Percentiles rank a stretch among this genome's conserved stretches.
Evolutionary conservation across 2,797 vertebrate genomes (phyloP).

Genomic region (Parotocinclus haroldoi): DNA sequence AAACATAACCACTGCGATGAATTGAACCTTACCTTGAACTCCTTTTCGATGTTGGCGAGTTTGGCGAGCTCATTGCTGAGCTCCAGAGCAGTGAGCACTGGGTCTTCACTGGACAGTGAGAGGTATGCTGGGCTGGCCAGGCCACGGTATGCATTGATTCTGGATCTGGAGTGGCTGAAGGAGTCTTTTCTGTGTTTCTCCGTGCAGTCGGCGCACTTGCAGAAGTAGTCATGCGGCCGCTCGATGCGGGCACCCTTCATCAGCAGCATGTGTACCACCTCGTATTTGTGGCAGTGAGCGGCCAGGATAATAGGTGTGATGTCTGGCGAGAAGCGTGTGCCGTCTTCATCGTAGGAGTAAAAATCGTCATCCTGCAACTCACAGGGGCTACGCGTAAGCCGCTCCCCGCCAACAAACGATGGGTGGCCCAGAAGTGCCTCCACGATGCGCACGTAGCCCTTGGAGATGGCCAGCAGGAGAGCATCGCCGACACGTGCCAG

Average conservation of each 20-base stretch:
- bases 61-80: conserved; percentile 86
- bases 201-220: conserved; percentile 79
- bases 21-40: conserved; percentile 78
- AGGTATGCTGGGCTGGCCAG: conserved; percentile 85
- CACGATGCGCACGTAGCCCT: conserved; percentile 85
- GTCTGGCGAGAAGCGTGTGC: conserved; percentile 85
- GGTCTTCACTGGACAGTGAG: conserved; percentile 84
- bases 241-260: conserved; percentile 82
- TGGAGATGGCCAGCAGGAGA: conserved; percentile 84
- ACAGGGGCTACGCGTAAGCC: conserved; percentile 80
- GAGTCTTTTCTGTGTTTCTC: conserved; percentile 82
- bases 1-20: neutral
- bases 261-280: conserved; percentile 85
- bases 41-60: conserved; percentile 86
- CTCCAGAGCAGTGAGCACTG: conserved; percentile 82
- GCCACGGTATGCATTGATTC: conserved; percentile 86
- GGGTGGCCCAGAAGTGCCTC: conserved; percentile 84
- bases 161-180: conserved; percentile 83
- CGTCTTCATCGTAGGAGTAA: conserved; percentile 86
- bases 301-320: conserved; percentile 86
- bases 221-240: conserved; percentile 85
- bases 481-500: conserved; percentile 85
- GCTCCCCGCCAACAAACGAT: conserved; percentile 74
- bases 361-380: conserved; percentile 85
- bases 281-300: conserved; percentile 86